Evolutionary conservation across 2,797 vertebrate genomes (phyloP).

Genomic region (Melanotaenia pygmaea): DNA sequence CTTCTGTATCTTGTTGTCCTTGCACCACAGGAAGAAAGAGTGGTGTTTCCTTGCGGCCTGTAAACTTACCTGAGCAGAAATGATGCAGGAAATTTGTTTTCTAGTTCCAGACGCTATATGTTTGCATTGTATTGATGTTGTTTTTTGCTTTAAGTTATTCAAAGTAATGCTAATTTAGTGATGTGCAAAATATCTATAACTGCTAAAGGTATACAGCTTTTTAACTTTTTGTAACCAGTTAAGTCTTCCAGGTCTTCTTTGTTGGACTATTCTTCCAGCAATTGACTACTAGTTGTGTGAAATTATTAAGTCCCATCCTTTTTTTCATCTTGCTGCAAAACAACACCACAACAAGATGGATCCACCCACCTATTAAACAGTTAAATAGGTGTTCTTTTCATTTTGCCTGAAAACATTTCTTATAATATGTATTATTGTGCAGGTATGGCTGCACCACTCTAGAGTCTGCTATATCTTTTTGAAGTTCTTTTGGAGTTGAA

Average conservation of each 20-base stretch:
- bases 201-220: not conserved
- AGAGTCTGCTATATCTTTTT: not conserved
- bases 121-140: not conserved
- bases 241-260: not conserved
- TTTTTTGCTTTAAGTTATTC: not conserved
- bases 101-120: not conserved
- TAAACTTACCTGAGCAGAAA: not conserved
- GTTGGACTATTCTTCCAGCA: not conserved
- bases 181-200: not conserved
- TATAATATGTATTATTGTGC: not conserved
- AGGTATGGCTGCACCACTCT: not conserved
- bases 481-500: not conserved
- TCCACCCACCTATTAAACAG: not conserved
- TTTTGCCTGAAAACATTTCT: not conserved
- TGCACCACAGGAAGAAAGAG: not conserved
- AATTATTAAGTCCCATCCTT: too few species aligned
- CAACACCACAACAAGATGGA: not conserved
- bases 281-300: not conserved
- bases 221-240: not conserved
- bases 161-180: not conserved
- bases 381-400: not conserved
- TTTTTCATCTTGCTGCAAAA: not conserved
- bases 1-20: constrained; percentile 22
- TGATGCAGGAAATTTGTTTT: not conserved
- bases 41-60: not conserved